phyloP scores from a whole-genome alignment of 2,888 invertebrate genomes.

The Thera obeliscata region DNA sequence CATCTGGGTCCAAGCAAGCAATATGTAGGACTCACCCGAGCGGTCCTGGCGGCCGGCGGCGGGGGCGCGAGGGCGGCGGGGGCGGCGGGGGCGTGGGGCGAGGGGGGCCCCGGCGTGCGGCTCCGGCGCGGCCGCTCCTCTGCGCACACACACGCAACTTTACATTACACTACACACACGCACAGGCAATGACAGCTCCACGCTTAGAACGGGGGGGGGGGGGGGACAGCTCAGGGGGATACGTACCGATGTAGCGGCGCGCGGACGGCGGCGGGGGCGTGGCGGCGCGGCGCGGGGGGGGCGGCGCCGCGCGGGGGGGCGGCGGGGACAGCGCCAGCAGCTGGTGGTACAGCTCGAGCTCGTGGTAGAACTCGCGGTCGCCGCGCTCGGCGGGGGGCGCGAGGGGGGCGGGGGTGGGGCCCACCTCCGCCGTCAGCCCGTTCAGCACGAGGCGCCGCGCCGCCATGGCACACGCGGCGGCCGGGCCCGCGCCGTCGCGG shows the following conservation, averaged over 20 bases:
- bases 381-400: conserved; percentile 38
- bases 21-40: conserved; percentile 39
- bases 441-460: conserved; percentile 74
- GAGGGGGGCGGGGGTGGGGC: conserved; percentile 39
- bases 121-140: conserved; percentile 32
- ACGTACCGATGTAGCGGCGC: conserved; percentile 21
- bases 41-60: conserved; percentile 39
- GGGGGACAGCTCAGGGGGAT: neutral
- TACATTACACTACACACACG: neutral
- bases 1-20: neutral
- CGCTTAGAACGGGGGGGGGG: no score
- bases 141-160: conserved; percentile 6
- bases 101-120: conserved; percentile 36
- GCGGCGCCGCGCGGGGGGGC: conserved; percentile 26
- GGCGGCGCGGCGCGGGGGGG: conserved; percentile 41
- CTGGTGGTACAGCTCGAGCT: conserved; percentile 70
- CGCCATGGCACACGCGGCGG: no score
- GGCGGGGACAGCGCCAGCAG: conserved; percentile 59
- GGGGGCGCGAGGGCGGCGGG: conserved; percentile 36
- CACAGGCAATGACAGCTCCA: neutral
- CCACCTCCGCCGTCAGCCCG: conserved; percentile 75
- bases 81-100: conserved; percentile 33
- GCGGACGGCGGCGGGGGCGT: conserved; percentile 46
- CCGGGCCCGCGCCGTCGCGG: conserved; percentile 12
- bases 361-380: conserved; percentile 69